These are phyloP conservation scores for Zaprionus lachaisei DNA, from an alignment of 1,140 invertebrate species.

Conservation along the genomic window DNA sequence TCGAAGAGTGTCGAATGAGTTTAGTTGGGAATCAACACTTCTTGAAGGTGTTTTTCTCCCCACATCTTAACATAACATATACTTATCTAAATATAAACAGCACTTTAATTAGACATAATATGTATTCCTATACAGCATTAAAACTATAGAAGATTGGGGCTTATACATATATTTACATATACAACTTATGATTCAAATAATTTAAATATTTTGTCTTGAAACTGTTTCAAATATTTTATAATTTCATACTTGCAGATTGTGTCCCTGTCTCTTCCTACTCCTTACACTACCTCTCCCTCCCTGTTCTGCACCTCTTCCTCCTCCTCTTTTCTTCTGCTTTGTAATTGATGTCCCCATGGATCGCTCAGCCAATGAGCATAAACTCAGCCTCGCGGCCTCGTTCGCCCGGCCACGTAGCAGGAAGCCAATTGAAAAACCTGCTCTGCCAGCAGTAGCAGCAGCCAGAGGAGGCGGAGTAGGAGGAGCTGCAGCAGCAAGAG, in stretches of 20 bases:
- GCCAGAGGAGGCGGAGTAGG: neutral
- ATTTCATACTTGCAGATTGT: neutral
- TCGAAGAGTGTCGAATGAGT: neutral
- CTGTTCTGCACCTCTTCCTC: neutral
- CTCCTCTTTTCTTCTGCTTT: neutral
- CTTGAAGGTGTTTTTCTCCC: no score
- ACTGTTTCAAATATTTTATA: neutral
- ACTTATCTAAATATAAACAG: no score
- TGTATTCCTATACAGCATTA: no score
- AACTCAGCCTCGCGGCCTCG: constrained; percentile 20
- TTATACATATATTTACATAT: no score
- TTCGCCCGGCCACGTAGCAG: constrained; percentile 18
- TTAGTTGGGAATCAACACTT: no score
- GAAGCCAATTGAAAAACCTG: constrained; percentile 52
- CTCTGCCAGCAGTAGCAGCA: constrained; percentile 1
- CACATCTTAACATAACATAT: no score
- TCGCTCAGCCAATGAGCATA: constrained; percentile 55
- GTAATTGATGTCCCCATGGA: constrained; percentile 42
- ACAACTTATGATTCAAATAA: no score
- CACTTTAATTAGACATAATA: neutral
- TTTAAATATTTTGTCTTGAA: no score
- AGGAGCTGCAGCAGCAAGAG: neutral
- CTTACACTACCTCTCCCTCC: neutral
- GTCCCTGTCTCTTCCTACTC: neutral
- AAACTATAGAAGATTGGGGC: no score